Conservation (phyloP, 1,140 invertebrate genomes). For the Acyrthosiphon pisum region DNA sequence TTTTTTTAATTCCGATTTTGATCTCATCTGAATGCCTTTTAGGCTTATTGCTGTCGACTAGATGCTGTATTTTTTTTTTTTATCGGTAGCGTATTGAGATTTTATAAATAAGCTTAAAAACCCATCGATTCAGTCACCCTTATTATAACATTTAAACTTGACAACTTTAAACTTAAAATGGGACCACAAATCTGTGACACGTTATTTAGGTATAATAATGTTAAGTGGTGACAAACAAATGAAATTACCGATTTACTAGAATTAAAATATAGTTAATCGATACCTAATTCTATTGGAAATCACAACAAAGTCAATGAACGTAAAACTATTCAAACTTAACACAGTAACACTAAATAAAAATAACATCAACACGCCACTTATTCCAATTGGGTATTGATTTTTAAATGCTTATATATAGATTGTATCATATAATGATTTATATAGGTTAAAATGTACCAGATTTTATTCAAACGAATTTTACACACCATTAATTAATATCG, state of each 20-base stretch:
- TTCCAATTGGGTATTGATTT: conserved; percentile 5
- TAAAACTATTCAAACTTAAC: conserved; percentile 7
- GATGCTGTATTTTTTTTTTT: conserved; percentile 10
- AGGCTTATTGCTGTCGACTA: not conserved
- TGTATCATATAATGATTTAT: not conserved
- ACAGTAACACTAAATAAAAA: not conserved
- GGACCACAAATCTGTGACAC: not conserved
- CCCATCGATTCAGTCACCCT: not conserved
- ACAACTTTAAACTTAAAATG: conserved; percentile 17
- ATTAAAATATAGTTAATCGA: not conserved
- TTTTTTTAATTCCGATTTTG: conserved; percentile 18
- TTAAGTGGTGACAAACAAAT: conserved; percentile 30
- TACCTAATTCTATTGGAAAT: not conserved
- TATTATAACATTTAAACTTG: conserved; percentile 35
- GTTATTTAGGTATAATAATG: not conserved
- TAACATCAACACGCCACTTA: not conserved
- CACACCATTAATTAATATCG: conserved; percentile 22
- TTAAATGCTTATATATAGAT: not conserved
- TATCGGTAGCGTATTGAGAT: not conserved
- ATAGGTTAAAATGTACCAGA: not conserved
- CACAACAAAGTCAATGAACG: not conserved
- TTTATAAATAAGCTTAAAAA: conserved; percentile 34
- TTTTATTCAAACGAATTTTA: not conserved
- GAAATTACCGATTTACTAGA: not conserved
- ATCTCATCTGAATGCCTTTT: not conserved